A percentile compares a stretch with the other conserved stretches of the same genome.
phyloP scores from a whole-genome alignment of 2,797 vertebrate genomes.

The Lagorchestes hirsutus region DNA sequence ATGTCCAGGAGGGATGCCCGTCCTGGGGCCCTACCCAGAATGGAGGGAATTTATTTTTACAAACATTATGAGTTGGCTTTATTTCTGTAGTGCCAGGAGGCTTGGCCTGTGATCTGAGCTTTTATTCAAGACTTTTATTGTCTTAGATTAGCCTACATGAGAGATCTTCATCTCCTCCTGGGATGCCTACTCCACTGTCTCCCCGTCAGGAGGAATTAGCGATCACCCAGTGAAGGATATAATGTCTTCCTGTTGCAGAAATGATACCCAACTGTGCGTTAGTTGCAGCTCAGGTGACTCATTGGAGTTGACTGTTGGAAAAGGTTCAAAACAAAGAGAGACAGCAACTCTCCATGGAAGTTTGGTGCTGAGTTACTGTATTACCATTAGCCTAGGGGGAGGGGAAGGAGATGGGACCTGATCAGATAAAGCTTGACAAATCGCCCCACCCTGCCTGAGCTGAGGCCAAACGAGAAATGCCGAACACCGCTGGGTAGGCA shows the following conservation, averaged over 20 bases:
- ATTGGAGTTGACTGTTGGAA: constrained; percentile 30
- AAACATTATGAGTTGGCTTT: constrained; percentile 63
- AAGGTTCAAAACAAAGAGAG: constrained; percentile 27
- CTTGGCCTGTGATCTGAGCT: constrained; percentile 66
- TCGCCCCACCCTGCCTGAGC: not conserved
- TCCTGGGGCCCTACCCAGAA: constrained; percentile 51
- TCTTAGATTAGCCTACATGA: constrained; percentile 65
- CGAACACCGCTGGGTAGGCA: not conserved
- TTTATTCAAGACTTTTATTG: constrained; percentile 65
- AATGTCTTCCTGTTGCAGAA: constrained; percentile 46
- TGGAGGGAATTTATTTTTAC: constrained; percentile 61
- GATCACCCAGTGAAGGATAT: constrained; percentile 43
- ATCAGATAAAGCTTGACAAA: not conserved
- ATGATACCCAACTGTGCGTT: constrained; percentile 33
- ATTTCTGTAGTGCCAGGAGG: constrained; percentile 64
- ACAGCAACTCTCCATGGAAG: not conserved
- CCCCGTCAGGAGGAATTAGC: constrained; percentile 55
- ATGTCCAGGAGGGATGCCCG: constrained; percentile 49
- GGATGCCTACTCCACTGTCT: constrained; percentile 44
- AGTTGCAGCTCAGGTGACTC: constrained; percentile 31
- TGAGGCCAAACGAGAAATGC: not conserved
- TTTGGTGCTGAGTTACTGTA: not conserved
- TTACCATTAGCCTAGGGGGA: not conserved
- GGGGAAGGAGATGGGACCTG: not conserved
- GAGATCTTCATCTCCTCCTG: constrained; percentile 45